Evolutionary conservation across 2,113 vertebrate genomes (phyloP).

Genomic region (Miniopterus natalensis): DNA sequence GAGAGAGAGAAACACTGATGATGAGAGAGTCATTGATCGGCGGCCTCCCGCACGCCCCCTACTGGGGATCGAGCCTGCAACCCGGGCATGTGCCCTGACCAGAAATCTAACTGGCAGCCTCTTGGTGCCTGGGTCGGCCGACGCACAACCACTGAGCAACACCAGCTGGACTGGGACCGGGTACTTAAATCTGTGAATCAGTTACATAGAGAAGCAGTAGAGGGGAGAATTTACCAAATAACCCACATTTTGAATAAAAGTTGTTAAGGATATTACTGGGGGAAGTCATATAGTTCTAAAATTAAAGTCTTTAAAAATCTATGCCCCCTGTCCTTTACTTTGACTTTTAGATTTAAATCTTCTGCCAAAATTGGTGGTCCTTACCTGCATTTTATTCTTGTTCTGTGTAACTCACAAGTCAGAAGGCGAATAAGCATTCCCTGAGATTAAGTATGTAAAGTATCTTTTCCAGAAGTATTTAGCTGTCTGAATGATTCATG

Average conservation of each 20-base stretch:
- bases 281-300: background rate
- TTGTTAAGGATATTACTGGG: background rate
- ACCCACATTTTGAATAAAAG: background rate
- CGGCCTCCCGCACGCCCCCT: no score
- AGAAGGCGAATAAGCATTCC: background rate
- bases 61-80: no score
- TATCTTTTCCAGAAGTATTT: background rate
- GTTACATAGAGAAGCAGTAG: background rate
- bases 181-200: background rate
- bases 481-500: constrained; percentile 50
- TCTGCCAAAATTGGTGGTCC: background rate
- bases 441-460: constrained; percentile 7
- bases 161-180: background rate
- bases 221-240: background rate
- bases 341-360: constrained; percentile 44
- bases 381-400: constrained; percentile 6
- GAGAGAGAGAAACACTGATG: background rate
- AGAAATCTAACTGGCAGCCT: background rate
- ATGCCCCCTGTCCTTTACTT: background rate
- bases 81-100: no score
- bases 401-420: constrained; percentile 42
- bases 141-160: background rate
- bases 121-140: no score
- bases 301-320: background rate
- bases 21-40: no score